Evolutionary conservation across 2,888 invertebrate genomes (phyloP), one percentile per base, ranked within the genome.

Genomic region (Cephalotes varians): DNA sequence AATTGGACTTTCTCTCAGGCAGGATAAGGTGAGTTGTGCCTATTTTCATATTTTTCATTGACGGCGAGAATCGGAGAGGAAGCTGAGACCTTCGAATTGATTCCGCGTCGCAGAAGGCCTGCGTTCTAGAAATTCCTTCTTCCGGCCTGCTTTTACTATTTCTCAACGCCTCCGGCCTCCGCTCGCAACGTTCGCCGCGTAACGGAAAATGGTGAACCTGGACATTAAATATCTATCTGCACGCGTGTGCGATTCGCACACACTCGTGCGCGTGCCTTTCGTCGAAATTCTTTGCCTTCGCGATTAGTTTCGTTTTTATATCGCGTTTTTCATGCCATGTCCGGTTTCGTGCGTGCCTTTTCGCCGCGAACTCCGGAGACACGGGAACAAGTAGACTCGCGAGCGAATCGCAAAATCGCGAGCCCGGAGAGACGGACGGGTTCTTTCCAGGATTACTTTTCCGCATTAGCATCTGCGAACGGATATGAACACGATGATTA

Each of bases 91-190:
- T 67, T 2, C 28, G 1, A n/a, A 28, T 15, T 65, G 18, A 65
- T 37, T 28, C n/a, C n/a, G 2, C 25, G 12, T 21, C 62, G 21
- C 25, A 64, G 37, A 25, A 49, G 51, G 37, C 12, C 18, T 64
- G 47, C 18, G 15, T 74, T 62, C 62, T 51, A 51, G n/a, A n/a
- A 76, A 76, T 76, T 76, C 65, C 28, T 65, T 76, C 65, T 65
- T 65, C 37, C 65, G 64, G 51, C 51, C 25, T 76, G 65, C 49
- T 76, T 76, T 65, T 76, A 76, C 74, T 76, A 76, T 76, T 65
- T 51, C 76, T 65, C 44, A 65, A 65, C n/a, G 18, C 4, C n/a
- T n/a, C n/a, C 21, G 10, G 28, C 49, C 44, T 60, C 34, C 25
- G 18, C 12, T 15, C 12, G 9, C 10, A 10, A 37, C n/a, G 31